Conservation (phyloP, 2,797 vertebrate species). For the Pteropus rufus region DNA sequence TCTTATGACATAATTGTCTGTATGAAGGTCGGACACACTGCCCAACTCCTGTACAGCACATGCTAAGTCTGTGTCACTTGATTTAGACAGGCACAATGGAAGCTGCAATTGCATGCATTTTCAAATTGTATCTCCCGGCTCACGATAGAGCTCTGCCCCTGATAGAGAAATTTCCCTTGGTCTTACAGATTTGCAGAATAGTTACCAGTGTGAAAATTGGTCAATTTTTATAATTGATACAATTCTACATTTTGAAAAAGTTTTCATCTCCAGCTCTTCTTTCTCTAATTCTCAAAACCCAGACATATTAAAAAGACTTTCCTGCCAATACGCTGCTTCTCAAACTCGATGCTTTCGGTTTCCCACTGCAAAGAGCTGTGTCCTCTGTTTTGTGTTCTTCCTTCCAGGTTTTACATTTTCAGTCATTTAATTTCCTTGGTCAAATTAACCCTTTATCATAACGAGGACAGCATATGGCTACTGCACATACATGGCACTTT, state of each 20-base stretch:
- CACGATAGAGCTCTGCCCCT: not conserved
- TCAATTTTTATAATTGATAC: not conserved
- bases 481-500: not conserved
- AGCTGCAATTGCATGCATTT: not conserved
- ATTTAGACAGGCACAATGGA: not conserved
- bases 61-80: not conserved
- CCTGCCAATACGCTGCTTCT: not conserved
- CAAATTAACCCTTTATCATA: not conserved
- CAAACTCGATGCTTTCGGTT: not conserved
- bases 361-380: not conserved
- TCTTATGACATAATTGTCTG: not conserved
- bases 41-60: not conserved
- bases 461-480: fast-evolving
- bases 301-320: not conserved
- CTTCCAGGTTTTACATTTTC: not conserved
- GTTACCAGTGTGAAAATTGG: not conserved
- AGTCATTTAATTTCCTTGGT: not conserved
- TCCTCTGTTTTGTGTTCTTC: not conserved
- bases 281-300: not conserved
- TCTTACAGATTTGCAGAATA: not conserved
- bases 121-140: not conserved
- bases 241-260: not conserved
- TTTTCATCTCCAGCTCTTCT: not conserved
- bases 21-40: not conserved
- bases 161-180: not conserved